phyloP scores from a whole-genome alignment of 2,888 invertebrate genomes.

The Drosophila affinis region DNA sequence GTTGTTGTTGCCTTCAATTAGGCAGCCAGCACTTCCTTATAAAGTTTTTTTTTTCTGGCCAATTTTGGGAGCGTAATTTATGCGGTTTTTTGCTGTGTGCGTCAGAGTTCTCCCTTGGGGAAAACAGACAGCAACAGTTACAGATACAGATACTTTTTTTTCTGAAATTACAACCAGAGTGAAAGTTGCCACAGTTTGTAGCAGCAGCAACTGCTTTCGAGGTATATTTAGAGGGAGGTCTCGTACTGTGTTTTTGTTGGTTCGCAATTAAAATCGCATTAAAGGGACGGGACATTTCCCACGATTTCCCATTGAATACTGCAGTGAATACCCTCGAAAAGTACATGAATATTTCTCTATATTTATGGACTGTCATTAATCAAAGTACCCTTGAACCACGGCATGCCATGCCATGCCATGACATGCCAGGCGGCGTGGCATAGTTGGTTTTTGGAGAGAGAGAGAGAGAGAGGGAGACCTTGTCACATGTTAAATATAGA shows the following conservation, averaged over 20 bases:
- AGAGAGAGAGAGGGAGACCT: slow-evolving; percentile 25
- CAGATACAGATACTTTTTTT: slow-evolving; percentile 38
- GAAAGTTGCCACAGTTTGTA: slow-evolving; percentile 52
- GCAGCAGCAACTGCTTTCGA: slow-evolving; percentile 28
- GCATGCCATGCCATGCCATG: slow-evolving; percentile 53
- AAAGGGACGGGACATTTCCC: slow-evolving; percentile 60
- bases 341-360: not conserved
- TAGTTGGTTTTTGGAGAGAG: slow-evolving; percentile 35
- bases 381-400: slow-evolving; percentile 71
- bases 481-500: slow-evolving; percentile 62
- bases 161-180: slow-evolving; percentile 48
- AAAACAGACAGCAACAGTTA: slow-evolving; percentile 17
- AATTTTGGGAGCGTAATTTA: slow-evolving; percentile 70
- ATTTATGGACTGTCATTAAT: slow-evolving; percentile 55
- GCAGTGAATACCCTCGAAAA: not conserved
- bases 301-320: slow-evolving; percentile 41
- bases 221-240: slow-evolving; percentile 32
- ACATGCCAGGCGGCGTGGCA: slow-evolving; percentile 51
- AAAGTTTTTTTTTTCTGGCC: slow-evolving; percentile 58
- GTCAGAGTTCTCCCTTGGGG: slow-evolving; percentile 53
- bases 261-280: slow-evolving; percentile 73
- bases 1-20: slow-evolving; percentile 59
- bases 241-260: slow-evolving; percentile 20
- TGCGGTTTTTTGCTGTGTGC: slow-evolving; percentile 52
- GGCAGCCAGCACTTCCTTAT: slow-evolving; percentile 68